Conservation (phyloP, 2,113 vertebrate genomes). For the Cheilinus undulatus region DNA sequence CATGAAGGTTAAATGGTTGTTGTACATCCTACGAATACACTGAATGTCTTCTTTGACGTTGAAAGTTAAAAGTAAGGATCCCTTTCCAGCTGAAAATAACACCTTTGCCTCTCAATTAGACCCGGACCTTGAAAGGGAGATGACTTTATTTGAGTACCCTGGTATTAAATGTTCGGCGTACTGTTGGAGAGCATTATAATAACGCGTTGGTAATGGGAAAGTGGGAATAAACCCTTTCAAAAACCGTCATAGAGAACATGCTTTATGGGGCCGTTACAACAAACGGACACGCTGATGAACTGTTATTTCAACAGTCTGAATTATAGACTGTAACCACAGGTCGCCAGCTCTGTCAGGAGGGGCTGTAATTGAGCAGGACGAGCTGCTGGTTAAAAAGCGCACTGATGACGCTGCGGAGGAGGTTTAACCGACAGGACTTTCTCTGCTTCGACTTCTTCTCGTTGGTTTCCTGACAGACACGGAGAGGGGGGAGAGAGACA, state of each 20-base stretch:
- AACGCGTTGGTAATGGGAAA: conserved; percentile 27
- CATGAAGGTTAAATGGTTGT: background rate
- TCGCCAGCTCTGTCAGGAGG: conserved; percentile 12
- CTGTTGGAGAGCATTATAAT: conserved; percentile 17
- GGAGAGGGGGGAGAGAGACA: background rate
- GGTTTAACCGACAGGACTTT: conserved; percentile 46
- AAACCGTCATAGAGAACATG: background rate
- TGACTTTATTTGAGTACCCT: conserved; percentile 17
- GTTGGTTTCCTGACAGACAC: conserved; percentile 47
- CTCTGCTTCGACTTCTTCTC: conserved; percentile 23
- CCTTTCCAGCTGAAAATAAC: background rate
- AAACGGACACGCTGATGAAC: conserved; percentile 39
- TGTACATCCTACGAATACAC: background rate
- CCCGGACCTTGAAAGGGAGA: background rate
- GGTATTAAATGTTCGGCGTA: conserved; percentile 26
- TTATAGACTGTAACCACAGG: conserved; percentile 44
- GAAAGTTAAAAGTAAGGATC: conserved; percentile 17
- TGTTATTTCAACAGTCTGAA: conserved; percentile 58
- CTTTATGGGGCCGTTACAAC: conserved; percentile 7
- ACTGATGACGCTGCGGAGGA: conserved; percentile 52
- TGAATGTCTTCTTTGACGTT: background rate
- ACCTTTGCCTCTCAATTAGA: conserved; percentile 13
- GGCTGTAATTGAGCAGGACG: conserved; percentile 21
- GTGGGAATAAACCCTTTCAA: conserved; percentile 15
- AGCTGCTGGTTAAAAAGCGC: conserved; percentile 53